Evolutionary conservation across 2,797 vertebrate genomes (phyloP).

Genomic region (Gouania willdenowi): DNA sequence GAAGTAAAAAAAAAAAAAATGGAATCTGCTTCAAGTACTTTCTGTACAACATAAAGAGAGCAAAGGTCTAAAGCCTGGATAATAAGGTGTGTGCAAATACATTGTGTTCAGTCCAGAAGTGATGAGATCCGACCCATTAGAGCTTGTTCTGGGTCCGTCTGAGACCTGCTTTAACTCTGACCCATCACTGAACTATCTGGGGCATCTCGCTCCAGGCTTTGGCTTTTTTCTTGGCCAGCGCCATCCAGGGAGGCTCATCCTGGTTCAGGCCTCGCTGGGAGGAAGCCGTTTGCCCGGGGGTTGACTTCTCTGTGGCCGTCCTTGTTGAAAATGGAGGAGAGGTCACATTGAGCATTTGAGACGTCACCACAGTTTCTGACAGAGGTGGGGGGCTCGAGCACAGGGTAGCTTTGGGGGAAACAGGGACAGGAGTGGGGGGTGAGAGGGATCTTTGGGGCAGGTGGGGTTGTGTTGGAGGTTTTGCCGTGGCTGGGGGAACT

Average conservation of each 20-base stretch:
- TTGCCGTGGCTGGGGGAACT: slow-evolving; percentile 26
- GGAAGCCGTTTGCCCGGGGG: slow-evolving; percentile 7
- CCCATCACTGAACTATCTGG: slow-evolving; percentile 80
- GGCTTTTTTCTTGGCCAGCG: slow-evolving; percentile 92
- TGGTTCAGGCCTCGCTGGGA: slow-evolving; percentile 46
- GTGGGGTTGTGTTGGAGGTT: slow-evolving; percentile 7
- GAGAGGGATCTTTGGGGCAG: slow-evolving; percentile 32
- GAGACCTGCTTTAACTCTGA: not conserved
- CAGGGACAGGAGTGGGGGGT: slow-evolving; percentile 39
- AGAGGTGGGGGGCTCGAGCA: not conserved
- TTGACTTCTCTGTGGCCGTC: slow-evolving; percentile 16
- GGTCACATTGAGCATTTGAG: slow-evolving; percentile 7
- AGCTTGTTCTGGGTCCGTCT: not conserved
- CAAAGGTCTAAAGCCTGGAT: slow-evolving; percentile 12
- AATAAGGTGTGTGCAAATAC: slow-evolving; percentile 56
- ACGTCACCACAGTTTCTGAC: slow-evolving; percentile 18
- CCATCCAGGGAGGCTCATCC: slow-evolving; percentile 87
- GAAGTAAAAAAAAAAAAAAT: too few species aligned
- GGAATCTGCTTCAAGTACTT: too few species aligned
- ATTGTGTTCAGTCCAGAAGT: slow-evolving; percentile 22
- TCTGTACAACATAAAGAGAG: too few species aligned
- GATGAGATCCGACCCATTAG: not conserved
- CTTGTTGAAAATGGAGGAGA: slow-evolving; percentile 19
- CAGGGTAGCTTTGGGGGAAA: slow-evolving; percentile 10
- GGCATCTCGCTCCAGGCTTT: slow-evolving; percentile 93